Evolutionary conservation across 2,888 invertebrate genomes (phyloP), one percentile per base, ranked within the genome.

Genomic region (Mesorhabditis spiculigera): DNA sequence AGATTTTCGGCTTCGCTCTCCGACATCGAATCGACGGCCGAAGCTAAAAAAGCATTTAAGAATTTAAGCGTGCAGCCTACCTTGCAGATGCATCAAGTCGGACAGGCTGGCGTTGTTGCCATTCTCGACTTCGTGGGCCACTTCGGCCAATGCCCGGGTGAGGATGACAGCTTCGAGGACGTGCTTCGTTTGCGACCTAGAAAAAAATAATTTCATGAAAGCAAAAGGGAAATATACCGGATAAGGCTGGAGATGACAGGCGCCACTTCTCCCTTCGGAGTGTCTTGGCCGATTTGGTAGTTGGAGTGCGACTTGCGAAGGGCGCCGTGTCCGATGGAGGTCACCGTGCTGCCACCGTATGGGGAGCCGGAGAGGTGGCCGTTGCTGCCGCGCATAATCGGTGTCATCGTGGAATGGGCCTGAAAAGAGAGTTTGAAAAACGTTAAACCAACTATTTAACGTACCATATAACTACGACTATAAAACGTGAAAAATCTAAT

Each of bases 221-320:
- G 28, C 28, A 28, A 28, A 1, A 28, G 28, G 28, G 28, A 28
- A 28, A 28, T 28, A 3, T 50, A 50, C 58, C n/a, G 58, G n/a
- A 50, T 50, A 2, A 50, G n/a, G 2, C n/a, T 10, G n/a, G 58
- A 13, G 58, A 50, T 50, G 8, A n/a, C 58, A 10, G 58, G 58
- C n/a, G 58, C n/a, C 58, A 50, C 58, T 13, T 50, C 58, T 50
- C 58, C 58, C n/a, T 50, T 50, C 58, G n/a, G 58, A 50, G 8
- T 3, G 8, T n/a, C 10, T 13, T 50, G 58, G n/a, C n/a, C 58
- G n/a, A 50, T 50, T 50, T 50, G 58, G n/a, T 13, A 50, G n/a
- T 50, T 50, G 58, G 58, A 50, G n/a, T 13, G 8, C 58, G 58
- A 50, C n/a, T 50, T 50, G 8, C 58, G 8, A 13, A 50, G 58